These are phyloP conservation scores for Fopius arisanus DNA, from an alignment of 1,140 invertebrate genomes.

Conservation along the genomic window DNA sequence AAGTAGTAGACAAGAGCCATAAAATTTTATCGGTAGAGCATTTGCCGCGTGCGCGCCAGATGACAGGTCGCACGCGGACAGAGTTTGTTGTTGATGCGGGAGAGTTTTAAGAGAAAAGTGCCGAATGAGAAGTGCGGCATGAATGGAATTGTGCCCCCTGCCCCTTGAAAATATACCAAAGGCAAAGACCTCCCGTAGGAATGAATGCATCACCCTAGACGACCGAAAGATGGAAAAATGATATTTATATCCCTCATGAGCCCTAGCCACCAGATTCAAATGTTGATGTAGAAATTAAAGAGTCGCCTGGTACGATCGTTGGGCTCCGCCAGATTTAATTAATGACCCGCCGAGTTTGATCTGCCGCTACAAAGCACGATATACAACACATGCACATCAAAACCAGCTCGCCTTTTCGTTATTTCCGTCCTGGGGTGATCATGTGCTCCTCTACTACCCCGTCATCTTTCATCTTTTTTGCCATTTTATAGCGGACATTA, in stretches of 20 bases:
- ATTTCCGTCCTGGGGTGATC: constrained; percentile 33
- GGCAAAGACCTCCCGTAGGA: neutral
- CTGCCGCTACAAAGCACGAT: constrained; percentile 51
- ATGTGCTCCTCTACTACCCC: constrained; percentile 19
- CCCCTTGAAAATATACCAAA: constrained; percentile 10
- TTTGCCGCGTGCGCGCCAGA: constrained; percentile 40
- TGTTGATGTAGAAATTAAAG: constrained; percentile 16
- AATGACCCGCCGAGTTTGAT: constrained; percentile 61
- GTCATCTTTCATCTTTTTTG: constrained; percentile 26
- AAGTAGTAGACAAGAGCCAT: constrained; percentile 16
- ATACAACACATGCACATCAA: constrained; percentile 8
- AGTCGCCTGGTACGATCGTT: constrained; percentile 19
- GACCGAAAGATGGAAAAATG: neutral
- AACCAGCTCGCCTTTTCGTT: constrained; percentile 18
- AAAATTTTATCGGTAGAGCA: constrained; percentile 17
- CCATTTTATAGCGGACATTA: constrained; percentile 19
- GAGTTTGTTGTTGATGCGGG: constrained; percentile 6
- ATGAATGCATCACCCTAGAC: neutral
- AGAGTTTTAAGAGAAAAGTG: neutral
- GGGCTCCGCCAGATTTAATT: constrained; percentile 57
- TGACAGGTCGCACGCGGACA: constrained; percentile 37
- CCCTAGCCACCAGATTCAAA: neutral
- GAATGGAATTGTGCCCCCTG: constrained; percentile 10
- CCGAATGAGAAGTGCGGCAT: constrained; percentile 4
- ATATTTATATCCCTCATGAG: constrained; percentile 23